Evolutionary conservation across 2,888 invertebrate genomes (phyloP), one percentile per base, ranked within the genome.

Genomic region (Amblyjoppa fuscipennis): DNA sequence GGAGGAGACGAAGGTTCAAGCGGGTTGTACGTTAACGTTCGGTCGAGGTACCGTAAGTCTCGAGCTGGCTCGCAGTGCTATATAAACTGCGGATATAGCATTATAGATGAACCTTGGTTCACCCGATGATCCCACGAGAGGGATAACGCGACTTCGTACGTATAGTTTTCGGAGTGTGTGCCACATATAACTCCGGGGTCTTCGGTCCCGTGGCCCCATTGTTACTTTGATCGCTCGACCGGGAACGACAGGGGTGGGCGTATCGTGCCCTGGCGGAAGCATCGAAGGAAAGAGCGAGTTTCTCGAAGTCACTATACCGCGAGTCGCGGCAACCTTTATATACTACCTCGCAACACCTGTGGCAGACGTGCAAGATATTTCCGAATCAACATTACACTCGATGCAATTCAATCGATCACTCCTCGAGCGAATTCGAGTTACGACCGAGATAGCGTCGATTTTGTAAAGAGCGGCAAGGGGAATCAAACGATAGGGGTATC

Each of bases 211-310:
- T 31, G 61, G 59, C 70, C 38, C 70, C 73, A 83, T 85, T 87
- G 87, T 87, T 83, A 83, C 81, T 85, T 85, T 74, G 81, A 87
- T 83, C 81, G 74, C 59, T 83, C 79, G 71, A 75, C 64, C 78
- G 83, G 73, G 74, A 74, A 69, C 53, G 16, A 81, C 69, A 76
- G 59, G 70, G 56, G 70, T 71, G 75, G 75, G 74, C 74, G 69
- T 45, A 53, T 64, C 41, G 20, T 31, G 56, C 56, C 66, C 49
- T 66, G n/a, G 66, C 78, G 73, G 73, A 74, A 83, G 69, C 81
- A 64, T 74, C 75, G 77, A 80, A 71, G 59, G 59, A 80, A 75
- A 71, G 28, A 83, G 80, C 61, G 28, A 76, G 75, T 80, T 84
- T 80, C 80, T 70, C 71, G 41, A 25, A 73, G 49, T 71, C 80